Conservation (phyloP, 1,140 invertebrate species). For the Drosophila ironensis region DNA sequence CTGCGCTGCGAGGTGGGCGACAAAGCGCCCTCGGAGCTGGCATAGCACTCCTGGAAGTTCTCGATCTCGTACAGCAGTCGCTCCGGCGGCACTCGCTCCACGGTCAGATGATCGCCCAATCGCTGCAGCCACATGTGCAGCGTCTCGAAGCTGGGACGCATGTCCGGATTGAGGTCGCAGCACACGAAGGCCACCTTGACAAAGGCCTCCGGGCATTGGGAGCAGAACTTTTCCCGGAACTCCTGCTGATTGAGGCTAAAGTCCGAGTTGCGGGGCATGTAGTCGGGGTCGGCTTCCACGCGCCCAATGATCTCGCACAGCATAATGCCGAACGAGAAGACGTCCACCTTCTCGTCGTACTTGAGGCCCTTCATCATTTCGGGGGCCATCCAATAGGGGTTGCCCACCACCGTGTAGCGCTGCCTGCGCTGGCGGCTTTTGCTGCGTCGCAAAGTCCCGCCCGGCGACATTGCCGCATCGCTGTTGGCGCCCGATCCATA, state of each 20-base stretch:
- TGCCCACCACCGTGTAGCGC: conserved; percentile 90
- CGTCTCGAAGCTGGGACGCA: conserved; percentile 92
- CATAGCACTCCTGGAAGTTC: conserved; percentile 84
- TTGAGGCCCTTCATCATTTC: conserved; percentile 98
- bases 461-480: conserved; percentile 61
- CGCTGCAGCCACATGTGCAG: conserved; percentile 92
- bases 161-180: conserved; percentile 94
- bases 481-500: conserved; percentile 4
- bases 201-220: conserved; percentile 93
- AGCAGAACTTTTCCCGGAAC: conserved; percentile 94
- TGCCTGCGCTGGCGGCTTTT: conserved; percentile 83
- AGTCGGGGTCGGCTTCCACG: conserved; percentile 96
- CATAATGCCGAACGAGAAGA: conserved; percentile 98
- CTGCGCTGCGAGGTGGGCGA: conserved; percentile 75
- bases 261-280: conserved; percentile 92
- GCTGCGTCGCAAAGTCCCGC: conserved; percentile 82
- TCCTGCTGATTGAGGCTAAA: conserved; percentile 94
- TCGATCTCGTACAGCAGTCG: conserved; percentile 88
- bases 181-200: conserved; percentile 94
- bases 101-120: conserved; percentile 87
- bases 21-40: conserved; percentile 70
- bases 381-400: conserved; percentile 99
- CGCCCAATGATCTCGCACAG: conserved; percentile 97
- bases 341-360: conserved; percentile 98
- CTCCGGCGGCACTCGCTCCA: conserved; percentile 86